Evolutionary conservation across 2,888 invertebrate species (phyloP).

Genomic region (Melieria picta): DNA sequence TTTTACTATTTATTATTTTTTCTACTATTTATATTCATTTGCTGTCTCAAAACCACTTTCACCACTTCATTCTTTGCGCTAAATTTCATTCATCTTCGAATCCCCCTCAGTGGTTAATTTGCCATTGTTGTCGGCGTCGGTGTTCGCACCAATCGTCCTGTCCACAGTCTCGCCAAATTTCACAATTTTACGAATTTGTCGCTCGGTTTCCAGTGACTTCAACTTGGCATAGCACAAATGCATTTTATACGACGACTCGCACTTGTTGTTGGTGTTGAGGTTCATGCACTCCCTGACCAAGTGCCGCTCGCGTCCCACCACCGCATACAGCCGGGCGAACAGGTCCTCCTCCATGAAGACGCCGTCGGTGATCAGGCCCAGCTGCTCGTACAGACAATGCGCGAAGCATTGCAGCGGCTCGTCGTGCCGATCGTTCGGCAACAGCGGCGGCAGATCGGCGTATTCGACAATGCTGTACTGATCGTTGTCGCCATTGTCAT

Average conservation of each 20-base stretch:
- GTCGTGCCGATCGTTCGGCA: conserved; percentile 45
- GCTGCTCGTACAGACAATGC: conserved; percentile 54
- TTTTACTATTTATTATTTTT: conserved; percentile 7
- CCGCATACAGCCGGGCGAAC: conserved; percentile 45
- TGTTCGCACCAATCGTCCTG: neutral
- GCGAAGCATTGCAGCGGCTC: conserved; percentile 57
- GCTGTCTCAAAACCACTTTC: neutral
- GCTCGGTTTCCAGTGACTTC: conserved; percentile 51
- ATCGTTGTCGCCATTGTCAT: conserved; percentile 17
- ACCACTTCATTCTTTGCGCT: neutral
- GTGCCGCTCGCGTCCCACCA: conserved; percentile 43
- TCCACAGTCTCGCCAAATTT: conserved; percentile 31
- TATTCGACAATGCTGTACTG: conserved; percentile 39
- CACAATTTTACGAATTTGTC: conserved; percentile 46
- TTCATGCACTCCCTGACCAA: conserved; percentile 50
- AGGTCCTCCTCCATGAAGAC: conserved; percentile 50
- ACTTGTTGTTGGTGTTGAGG: conserved; percentile 48
- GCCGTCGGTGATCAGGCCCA: conserved; percentile 53
- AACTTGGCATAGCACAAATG: conserved; percentile 52
- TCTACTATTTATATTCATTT: neutral
- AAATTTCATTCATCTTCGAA: neutral
- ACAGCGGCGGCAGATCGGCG: conserved; percentile 32
- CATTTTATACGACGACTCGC: conserved; percentile 53
- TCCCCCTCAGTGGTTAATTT: neutral
- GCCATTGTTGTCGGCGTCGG: neutral